Percentiles rank a stretch among this genome's conserved stretches.
Evolutionary conservation across 2,888 invertebrate species (phyloP).

Genomic region (Philereme vetulata): DNA sequence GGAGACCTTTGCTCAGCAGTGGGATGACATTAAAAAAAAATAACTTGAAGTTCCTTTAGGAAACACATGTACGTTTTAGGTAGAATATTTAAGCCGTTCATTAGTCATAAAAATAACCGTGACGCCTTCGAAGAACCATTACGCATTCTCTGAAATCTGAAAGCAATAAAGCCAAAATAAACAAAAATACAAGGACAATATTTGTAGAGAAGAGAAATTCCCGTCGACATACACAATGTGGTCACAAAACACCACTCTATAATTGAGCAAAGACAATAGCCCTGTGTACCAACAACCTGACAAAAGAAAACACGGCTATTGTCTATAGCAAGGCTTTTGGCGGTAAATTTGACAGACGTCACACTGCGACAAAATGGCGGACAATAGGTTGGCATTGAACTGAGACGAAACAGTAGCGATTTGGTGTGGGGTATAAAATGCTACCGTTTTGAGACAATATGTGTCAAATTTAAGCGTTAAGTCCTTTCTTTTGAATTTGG

Average conservation of each 20-base stretch:
- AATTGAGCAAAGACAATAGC: slow-evolving; percentile 79
- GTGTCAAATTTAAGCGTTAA: slow-evolving; percentile 69
- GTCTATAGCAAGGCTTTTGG: slow-evolving; percentile 58
- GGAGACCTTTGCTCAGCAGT: too few species aligned
- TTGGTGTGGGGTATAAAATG: slow-evolving; percentile 52
- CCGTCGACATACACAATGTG: slow-evolving; percentile 48
- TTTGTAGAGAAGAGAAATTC: slow-evolving; percentile 73
- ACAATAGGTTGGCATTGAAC: slow-evolving; percentile 40
- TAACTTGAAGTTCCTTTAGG: too few species aligned
- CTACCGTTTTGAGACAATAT: slow-evolving; percentile 66
- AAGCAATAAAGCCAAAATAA: slow-evolving; percentile 66
- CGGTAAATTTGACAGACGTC: slow-evolving; percentile 71
- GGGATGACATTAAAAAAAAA: too few species aligned
- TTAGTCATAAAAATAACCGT: slow-evolving; percentile 21
- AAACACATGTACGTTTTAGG: too few species aligned
- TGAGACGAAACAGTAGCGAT: slow-evolving; percentile 32
- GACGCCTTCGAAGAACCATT: slow-evolving; percentile 52
- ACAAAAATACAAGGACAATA: slow-evolving; percentile 35
- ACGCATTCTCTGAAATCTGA: slow-evolving; percentile 66
- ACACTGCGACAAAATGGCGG: slow-evolving; percentile 61
- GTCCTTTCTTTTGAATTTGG: slow-evolving; percentile 31
- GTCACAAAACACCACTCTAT: slow-evolving; percentile 70
- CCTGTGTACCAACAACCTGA: slow-evolving; percentile 62
- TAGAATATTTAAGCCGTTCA: slow-evolving; percentile 14
- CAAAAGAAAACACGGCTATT: slow-evolving; percentile 51